Evolutionary conservation across 2,797 vertebrate species (phyloP).

Genomic region (Craterocephalus amniculus): DNA sequence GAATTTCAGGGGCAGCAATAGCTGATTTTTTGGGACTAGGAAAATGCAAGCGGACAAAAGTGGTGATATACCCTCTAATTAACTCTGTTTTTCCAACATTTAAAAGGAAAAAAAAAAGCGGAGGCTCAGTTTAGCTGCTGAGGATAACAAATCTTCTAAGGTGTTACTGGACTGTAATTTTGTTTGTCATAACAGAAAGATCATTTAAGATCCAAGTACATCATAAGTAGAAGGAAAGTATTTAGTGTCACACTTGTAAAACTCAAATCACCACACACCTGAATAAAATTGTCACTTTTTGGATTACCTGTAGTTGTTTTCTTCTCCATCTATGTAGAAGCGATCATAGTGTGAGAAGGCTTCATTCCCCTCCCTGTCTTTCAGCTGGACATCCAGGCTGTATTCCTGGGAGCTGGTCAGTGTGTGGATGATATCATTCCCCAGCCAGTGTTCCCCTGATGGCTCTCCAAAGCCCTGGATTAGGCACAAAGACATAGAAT

Average conservation of each 20-base stretch:
- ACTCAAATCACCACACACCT: background rate
- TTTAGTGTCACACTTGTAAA: background rate
- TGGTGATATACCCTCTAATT: slow-evolving; percentile 35
- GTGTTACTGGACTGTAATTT: background rate
- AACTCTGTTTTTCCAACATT: slow-evolving; percentile 60
- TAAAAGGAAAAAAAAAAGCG: slow-evolving; percentile 4
- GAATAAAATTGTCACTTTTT: background rate
- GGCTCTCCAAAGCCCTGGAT: slow-evolving; percentile 86
- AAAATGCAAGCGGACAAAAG: slow-evolving; percentile 45
- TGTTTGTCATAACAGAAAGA: background rate
- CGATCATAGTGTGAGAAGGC: slow-evolving; percentile 84
- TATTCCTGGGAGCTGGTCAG: slow-evolving; percentile 83
- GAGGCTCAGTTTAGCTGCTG: no score
- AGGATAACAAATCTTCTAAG: no score
- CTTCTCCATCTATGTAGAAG: slow-evolving; percentile 83
- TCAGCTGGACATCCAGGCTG: slow-evolving; percentile 82
- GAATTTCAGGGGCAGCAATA: slow-evolving; percentile 50
- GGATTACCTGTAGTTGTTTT: slow-evolving; percentile 85
- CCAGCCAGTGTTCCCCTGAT: slow-evolving; percentile 87
- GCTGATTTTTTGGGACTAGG: slow-evolving; percentile 21
- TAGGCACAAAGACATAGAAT: slow-evolving; percentile 53
- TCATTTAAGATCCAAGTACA: no score
- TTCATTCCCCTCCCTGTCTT: slow-evolving; percentile 83
- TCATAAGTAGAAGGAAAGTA: background rate
- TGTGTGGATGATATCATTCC: slow-evolving; percentile 87